phyloP scores from a whole-genome alignment of 1,140 invertebrate species.

The Eriocheir sinensis region DNA sequence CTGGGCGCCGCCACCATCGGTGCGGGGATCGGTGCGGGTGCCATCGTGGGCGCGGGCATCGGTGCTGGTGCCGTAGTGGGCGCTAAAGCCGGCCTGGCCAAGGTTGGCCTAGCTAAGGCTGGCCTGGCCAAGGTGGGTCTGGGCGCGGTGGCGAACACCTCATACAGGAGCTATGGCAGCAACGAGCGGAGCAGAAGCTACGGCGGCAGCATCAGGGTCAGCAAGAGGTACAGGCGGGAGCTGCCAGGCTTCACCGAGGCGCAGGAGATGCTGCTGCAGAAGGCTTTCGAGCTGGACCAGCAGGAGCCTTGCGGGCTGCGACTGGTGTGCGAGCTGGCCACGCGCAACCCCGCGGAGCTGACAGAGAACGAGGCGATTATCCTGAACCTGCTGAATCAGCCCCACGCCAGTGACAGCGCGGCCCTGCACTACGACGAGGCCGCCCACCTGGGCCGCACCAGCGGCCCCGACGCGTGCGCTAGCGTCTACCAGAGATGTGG shows the following conservation, averaged over 20 bases:
- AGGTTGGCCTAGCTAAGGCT: neutral
- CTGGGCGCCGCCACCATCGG: constrained; percentile 49
- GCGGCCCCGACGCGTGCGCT: neutral
- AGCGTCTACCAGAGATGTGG: constrained; percentile 3
- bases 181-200: neutral
- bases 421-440: constrained; percentile 41
- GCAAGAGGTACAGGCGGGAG: neutral
- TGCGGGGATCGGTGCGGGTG: constrained; percentile 7
- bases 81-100: no score
- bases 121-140: neutral
- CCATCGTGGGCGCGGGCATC: neutral
- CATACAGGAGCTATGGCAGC: neutral
- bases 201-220: neutral
- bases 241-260: neutral
- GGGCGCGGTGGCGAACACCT: neutral
- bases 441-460: constrained; percentile 4
- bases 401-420: neutral
- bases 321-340: constrained; percentile 60
- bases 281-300: neutral
- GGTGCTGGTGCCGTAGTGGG: neutral
- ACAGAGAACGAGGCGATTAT: constrained; percentile 34
- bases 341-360: neutral
- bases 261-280: constrained; percentile 36
- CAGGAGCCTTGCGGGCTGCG: constrained; percentile 55
- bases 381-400: neutral